Base-by-base conservation (phyloP, 2,888 invertebrate species). In the Eilema griseolum region DNA sequence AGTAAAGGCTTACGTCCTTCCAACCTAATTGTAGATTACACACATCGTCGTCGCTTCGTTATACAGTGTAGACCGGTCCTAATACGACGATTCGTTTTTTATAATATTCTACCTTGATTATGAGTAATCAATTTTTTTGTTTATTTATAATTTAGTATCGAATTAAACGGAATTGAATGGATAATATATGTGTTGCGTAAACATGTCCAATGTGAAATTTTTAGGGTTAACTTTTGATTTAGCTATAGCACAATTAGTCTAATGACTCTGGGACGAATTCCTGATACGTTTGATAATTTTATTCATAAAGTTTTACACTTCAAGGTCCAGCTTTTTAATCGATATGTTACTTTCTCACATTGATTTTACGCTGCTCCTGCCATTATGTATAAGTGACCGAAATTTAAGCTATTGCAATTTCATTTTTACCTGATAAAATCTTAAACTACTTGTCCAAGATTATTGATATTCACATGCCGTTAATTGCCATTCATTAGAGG, bases 91-190 rank as follows among this genome's bases (percentile, higher is more conserved):
- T 89, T 88, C 85, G 85, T 89, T 92, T 88, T 41, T 90, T 88
- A 90, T 87, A 83, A 87, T 75, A 86, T 86, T 84, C 85, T 85
- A 83, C 77, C 82, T 89, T 89, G 86, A 88, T 90, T 90, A 86
- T 88, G 84, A 87, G 84, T 88, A 84, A 86, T 88, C 86, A 85
- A 85, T 83, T 83, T 85, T 86, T 88, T 87, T 85, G 82, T 88
- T 88, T 88, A 85, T 89, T 89, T 89, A 86, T 89, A 86, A 88
- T 88, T 89, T 86, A 84, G 82, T 86, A 80, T 81, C 77, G 74
- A 82, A 76, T 83, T 83, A 77, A 83, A 82, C 66, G 71, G 71
- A 78, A 82, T 82, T 81, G 78, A 84, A 83, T 80, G 75, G 72
- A 79, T 82, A 80, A 78, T 80, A 79, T 82, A 79, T 75, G 69